Evolutionary conservation across 2,797 vertebrate species (phyloP).

Genomic region (Alcedo atthis): DNA sequence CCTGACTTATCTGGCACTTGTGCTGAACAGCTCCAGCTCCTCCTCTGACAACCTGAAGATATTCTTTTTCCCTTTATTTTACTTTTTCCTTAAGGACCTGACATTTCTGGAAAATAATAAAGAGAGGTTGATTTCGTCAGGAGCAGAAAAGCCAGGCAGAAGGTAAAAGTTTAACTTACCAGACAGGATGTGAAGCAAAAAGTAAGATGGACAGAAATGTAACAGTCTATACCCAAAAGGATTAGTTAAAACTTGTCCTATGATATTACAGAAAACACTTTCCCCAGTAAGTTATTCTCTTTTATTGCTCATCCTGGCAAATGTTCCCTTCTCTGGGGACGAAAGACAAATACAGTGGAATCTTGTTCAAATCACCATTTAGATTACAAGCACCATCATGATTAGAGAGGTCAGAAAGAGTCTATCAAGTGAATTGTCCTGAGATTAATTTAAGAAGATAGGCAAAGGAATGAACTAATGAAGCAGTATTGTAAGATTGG

Average conservation of each 20-base stretch:
- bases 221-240: not conserved
- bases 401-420: not conserved
- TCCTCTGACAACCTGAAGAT: not conserved
- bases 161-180: not conserved
- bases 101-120: not conserved
- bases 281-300: not conserved
- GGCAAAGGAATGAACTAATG: not conserved
- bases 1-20: not conserved
- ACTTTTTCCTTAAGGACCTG: not conserved
- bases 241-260: not conserved
- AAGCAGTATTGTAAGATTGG: not conserved
- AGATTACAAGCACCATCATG: not conserved
- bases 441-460: slow-evolving; percentile 36
- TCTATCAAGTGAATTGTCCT: slow-evolving; percentile 12
- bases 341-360: not conserved
- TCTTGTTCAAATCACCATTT: not conserved
- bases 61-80: not conserved
- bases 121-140: not conserved
- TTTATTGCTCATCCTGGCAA: not conserved
- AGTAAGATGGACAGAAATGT: not conserved
- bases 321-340: not conserved
- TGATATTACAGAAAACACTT: not conserved
- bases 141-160: not conserved
- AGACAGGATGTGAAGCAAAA: not conserved
- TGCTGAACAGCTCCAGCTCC: not conserved